Conservation (phyloP, 2,113 vertebrate genomes). For the Trogon melanurus region DNA sequence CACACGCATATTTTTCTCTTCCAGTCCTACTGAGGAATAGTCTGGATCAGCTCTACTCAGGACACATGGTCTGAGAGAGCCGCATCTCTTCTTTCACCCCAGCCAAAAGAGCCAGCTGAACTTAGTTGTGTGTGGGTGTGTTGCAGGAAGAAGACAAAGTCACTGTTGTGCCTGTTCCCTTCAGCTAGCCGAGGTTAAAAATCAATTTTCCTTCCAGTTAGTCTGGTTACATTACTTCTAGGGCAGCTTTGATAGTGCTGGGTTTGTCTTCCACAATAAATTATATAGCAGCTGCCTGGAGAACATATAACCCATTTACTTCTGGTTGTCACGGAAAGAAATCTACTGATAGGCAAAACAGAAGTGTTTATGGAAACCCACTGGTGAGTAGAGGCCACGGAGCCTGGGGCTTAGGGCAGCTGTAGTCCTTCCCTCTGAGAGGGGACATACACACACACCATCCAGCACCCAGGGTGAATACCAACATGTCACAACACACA, state of each 20-base stretch:
- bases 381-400: background rate
- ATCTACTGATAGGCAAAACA: background rate
- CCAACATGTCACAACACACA: background rate
- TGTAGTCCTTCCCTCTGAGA: background rate
- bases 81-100: background rate
- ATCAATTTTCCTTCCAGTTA: background rate
- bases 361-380: background rate
- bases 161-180: background rate
- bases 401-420: background rate
- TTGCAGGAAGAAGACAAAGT: background rate
- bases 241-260: background rate
- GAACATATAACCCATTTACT: slow-evolving; percentile 20
- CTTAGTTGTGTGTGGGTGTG: accelerated
- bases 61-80: background rate
- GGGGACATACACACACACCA: background rate
- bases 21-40: background rate
- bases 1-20: background rate
- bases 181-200: background rate
- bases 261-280: background rate
- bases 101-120: background rate
- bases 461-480: background rate
- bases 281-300: background rate
- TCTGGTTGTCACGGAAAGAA: background rate
- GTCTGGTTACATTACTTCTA: background rate
- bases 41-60: background rate